These are phyloP conservation scores for Drosophila bocki DNA, from an alignment of 1,140 invertebrate species.

Conservation along the genomic window DNA sequence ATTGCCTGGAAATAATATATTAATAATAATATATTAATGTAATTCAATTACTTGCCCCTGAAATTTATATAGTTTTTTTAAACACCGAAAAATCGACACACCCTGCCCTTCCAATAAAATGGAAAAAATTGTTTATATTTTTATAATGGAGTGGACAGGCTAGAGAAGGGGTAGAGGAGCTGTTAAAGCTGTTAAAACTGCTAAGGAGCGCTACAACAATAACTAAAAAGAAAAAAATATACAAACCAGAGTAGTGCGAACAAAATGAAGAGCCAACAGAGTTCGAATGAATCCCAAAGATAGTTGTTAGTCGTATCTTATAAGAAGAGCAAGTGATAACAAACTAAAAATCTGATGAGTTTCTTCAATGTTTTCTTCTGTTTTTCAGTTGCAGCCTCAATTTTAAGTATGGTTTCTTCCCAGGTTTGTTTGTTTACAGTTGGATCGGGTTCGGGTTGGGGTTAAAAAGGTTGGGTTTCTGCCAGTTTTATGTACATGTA, in stretches of 20 bases:
- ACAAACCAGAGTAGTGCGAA: constrained; percentile 32
- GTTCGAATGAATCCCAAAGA: constrained; percentile 77
- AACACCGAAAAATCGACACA: constrained; percentile 5
- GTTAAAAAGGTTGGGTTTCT: constrained; percentile 14
- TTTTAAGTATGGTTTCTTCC: constrained; percentile 23
- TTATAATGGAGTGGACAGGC: constrained; percentile 48
- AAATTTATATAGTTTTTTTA: background rate
- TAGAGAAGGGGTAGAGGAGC: constrained; percentile 19
- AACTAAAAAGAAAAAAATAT: background rate
- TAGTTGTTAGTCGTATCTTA: constrained; percentile 74
- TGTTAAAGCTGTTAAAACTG: constrained; percentile 22
- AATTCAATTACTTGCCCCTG: background rate
- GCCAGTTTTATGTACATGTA: constrained; percentile 14
- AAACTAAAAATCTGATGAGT: constrained; percentile 56
- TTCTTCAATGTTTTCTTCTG: constrained; percentile 54
- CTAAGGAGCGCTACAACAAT: constrained; percentile 38
- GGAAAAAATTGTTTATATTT: constrained; percentile 66
- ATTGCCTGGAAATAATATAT: background rate
- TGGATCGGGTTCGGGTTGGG: constrained; percentile 5
- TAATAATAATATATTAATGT: background rate
- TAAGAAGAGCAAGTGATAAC: constrained; percentile 81
- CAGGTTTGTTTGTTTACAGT: constrained; percentile 28
- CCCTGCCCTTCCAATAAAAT: constrained; percentile 10
- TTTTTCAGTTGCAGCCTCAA: constrained; percentile 46
- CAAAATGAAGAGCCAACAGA: constrained; percentile 51